A percentile compares a stretch with the other conserved stretches of the same genome.
Evolutionary conservation across 2,888 invertebrate species (phyloP).

Genomic region (Lamellibrachia columna): DNA sequence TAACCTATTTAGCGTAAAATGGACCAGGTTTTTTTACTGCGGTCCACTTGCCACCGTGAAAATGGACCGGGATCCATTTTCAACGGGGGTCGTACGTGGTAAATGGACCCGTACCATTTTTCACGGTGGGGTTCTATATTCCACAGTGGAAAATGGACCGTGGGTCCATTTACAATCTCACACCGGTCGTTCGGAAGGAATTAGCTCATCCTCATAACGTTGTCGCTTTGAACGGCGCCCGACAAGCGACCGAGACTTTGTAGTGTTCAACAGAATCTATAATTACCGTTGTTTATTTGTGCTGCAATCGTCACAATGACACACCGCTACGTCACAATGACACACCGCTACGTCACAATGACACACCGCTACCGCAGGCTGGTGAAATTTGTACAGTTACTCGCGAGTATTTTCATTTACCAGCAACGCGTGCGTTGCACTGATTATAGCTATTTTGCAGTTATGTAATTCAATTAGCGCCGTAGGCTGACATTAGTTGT

Average conservation of each 20-base stretch:
- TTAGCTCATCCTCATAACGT: neutral
- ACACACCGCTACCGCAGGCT: neutral
- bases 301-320: neutral
- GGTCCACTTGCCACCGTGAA: too few relatives aligned
- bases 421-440: neutral
- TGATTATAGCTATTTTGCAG: conserved; percentile 2
- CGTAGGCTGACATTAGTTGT: neutral
- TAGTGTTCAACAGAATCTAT: neutral
- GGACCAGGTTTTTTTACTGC: too few relatives aligned
- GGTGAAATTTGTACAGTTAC: neutral
- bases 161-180: neutral
- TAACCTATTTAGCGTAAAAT: too few relatives aligned
- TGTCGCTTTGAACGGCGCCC: neutral
- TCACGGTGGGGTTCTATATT: neutral
- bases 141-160: neutral
- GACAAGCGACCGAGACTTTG: neutral
- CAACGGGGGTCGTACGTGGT: too few relatives aligned
- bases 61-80: too few relatives aligned
- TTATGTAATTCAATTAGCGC: neutral
- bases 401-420: neutral
- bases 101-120: neutral
- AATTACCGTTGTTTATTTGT: conserved; percentile 12
- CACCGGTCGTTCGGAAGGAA: neutral
- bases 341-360: neutral
- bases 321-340: neutral